Evolutionary conservation across 2,888 invertebrate genomes (phyloP).

Genomic region (Drosophila fungiperda): DNA sequence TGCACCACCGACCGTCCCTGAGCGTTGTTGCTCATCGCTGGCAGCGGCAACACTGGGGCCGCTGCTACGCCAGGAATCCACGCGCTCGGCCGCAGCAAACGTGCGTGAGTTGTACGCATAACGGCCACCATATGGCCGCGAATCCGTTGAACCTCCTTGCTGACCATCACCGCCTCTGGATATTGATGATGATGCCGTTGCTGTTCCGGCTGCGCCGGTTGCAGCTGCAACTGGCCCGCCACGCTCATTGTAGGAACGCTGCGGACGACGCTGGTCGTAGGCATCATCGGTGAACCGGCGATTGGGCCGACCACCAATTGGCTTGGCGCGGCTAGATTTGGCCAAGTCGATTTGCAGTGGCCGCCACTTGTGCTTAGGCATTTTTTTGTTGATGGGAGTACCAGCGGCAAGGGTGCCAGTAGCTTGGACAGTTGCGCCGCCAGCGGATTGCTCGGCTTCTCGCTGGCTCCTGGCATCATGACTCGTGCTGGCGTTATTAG

Average conservation of each 20-base stretch:
- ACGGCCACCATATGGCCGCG: slow-evolving; percentile 75
- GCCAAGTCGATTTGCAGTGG: slow-evolving; percentile 93
- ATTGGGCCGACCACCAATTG: slow-evolving; percentile 87
- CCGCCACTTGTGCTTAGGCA: slow-evolving; percentile 93
- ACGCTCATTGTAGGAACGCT: slow-evolving; percentile 64
- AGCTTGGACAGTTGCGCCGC: slow-evolving; percentile 63
- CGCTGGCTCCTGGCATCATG: slow-evolving; percentile 73
- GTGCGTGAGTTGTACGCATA: slow-evolving; percentile 71
- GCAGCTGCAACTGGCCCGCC: slow-evolving; percentile 34
- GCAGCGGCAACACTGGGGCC: slow-evolving; percentile 69
- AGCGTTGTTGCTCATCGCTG: slow-evolving; percentile 67
- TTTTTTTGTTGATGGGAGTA: slow-evolving; percentile 82
- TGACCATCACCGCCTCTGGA: slow-evolving; percentile 71
- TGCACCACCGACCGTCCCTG: slow-evolving; percentile 16
- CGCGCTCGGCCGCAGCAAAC: slow-evolving; percentile 79
- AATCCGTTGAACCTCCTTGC: slow-evolving; percentile 65
- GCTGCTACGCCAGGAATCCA: slow-evolving; percentile 85
- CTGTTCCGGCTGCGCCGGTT: slow-evolving; percentile 12
- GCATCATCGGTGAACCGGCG: slow-evolving; percentile 76
- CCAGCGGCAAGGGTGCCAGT: slow-evolving; percentile 65
- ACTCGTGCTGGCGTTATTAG: slow-evolving; percentile 63
- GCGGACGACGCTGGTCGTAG: slow-evolving; percentile 70
- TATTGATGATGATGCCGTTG: slow-evolving; percentile 46
- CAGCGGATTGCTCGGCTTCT: slow-evolving; percentile 61
- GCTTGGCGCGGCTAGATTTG: slow-evolving; percentile 88